phyloP scores from a whole-genome alignment of 2,797 vertebrate genomes.

The Morelia viridis region DNA sequence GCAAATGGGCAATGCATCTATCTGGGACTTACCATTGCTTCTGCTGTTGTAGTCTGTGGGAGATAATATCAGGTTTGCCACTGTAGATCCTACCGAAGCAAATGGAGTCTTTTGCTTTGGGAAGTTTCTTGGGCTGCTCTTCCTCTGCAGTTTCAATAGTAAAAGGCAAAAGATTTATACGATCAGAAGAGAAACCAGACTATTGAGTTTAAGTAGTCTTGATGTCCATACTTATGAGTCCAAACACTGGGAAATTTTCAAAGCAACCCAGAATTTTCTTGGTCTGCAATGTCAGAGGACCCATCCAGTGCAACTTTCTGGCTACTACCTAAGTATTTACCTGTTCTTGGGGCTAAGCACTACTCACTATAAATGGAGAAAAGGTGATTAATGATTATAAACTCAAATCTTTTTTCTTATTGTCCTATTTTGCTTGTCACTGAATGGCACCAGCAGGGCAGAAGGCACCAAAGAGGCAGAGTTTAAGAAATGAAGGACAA shows the following conservation, averaged over 20 bases:
- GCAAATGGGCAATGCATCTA: neutral
- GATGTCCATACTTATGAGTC: neutral
- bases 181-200: too few species aligned
- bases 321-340: neutral
- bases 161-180: too few species aligned
- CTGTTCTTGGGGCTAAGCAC: neutral
- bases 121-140: neutral
- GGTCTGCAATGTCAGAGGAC: neutral
- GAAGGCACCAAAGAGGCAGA: neutral
- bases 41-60: neutral
- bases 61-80: neutral
- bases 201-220: neutral
- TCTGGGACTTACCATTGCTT: neutral
- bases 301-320: neutral
- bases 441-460: too few species aligned
- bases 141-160: neutral
- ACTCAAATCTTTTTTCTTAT: neutral
- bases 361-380: neutral
- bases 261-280: neutral
- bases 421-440: neutral
- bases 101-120: neutral
- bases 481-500: conserved; percentile 6
- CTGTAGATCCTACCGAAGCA: neutral
- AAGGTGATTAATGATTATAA: neutral
- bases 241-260: neutral